Conservation (phyloP, 2,888 invertebrate species). For the Crossocerus cetratus region DNA sequence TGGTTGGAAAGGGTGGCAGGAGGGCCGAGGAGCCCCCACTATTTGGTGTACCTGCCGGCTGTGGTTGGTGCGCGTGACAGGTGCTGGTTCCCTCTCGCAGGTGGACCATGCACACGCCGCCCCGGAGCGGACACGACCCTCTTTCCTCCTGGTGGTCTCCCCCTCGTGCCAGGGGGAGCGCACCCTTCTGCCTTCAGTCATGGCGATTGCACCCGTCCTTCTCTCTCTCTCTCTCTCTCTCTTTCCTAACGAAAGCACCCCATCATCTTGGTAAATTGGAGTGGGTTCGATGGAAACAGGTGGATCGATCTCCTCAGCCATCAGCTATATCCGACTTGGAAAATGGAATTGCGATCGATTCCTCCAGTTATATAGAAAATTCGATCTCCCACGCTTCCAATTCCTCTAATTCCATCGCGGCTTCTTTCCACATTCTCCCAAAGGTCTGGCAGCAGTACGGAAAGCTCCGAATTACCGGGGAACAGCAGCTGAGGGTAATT, state of each 20-base stretch:
- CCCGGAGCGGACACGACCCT: slow-evolving; percentile 50
- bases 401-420: too few species aligned
- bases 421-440: too few species aligned
- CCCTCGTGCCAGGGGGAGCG: slow-evolving; percentile 5
- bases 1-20: slow-evolving; percentile 46
- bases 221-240: background rate
- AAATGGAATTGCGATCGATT: too few species aligned
- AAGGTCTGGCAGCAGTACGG: background rate
- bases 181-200: background rate
- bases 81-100: slow-evolving; percentile 68
- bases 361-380: too few species aligned
- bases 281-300: too few species aligned
- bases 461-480: background rate
- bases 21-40: slow-evolving; percentile 41
- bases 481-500: slow-evolving; percentile 4
- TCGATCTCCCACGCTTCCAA: too few species aligned
- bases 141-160: slow-evolving; percentile 35
- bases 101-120: slow-evolving; percentile 65
- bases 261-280: too few species aligned
- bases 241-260: too few species aligned
- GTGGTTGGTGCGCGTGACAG: slow-evolving; percentile 65
- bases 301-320: too few species aligned
- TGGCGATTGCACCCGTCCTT: background rate
- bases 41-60: slow-evolving; percentile 39
- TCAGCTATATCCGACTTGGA: too few species aligned